These are phyloP conservation scores for Nettapus auritus DNA, from an alignment of 2,113 vertebrate genomes.

Conservation along the genomic window DNA sequence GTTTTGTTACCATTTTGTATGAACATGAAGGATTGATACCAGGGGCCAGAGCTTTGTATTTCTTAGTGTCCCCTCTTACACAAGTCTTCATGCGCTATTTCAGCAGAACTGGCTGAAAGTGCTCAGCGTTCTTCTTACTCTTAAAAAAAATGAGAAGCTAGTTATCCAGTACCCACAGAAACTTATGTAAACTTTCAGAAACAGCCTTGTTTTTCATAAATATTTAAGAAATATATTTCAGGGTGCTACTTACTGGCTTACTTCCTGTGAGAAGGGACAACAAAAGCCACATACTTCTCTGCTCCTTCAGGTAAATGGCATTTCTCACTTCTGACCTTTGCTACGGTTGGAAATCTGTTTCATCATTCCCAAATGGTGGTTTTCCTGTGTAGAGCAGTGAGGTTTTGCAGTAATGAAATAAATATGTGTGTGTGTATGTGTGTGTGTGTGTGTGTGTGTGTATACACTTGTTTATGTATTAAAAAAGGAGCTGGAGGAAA, in stretches of 20 bases:
- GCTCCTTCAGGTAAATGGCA: background rate
- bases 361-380: background rate
- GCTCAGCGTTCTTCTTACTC: background rate
- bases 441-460: background rate
- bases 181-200: background rate
- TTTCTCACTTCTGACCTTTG: background rate
- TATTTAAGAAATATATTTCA: background rate
- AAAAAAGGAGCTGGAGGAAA: background rate
- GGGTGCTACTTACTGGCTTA: background rate
- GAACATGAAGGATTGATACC: background rate
- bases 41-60: background rate
- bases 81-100: background rate
- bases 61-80: background rate
- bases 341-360: background rate
- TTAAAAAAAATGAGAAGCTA: background rate
- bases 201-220: background rate
- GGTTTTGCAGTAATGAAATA: background rate
- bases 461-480: background rate
- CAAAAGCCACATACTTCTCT: background rate
- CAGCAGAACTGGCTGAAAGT: background rate
- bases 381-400: background rate
- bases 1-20: background rate
- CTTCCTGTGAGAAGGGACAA: background rate
- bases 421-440: background rate
- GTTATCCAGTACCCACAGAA: background rate